phyloP scores from a whole-genome alignment of 2,888 invertebrate genomes.

The Acrocera orbiculus region DNA sequence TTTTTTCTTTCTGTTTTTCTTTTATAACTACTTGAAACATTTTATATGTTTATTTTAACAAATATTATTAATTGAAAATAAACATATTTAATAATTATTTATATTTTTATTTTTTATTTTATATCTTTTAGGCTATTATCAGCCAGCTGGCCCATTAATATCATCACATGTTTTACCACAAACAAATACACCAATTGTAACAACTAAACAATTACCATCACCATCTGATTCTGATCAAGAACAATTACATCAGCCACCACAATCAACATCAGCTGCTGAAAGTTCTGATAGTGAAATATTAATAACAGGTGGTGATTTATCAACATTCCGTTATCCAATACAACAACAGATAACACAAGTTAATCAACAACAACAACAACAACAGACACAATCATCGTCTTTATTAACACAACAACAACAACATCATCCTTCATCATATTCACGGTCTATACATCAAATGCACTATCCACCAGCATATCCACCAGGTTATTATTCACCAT shows the following conservation, averaged over 20 bases:
- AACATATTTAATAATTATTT: not conserved
- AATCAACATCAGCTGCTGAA: slow-evolving; percentile 23
- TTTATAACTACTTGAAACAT: no score
- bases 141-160: slow-evolving; percentile 81
- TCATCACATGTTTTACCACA: slow-evolving; percentile 42
- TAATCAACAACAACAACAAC: slow-evolving; percentile 1
- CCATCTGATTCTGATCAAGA: slow-evolving; percentile 28
- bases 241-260: slow-evolving; percentile 22
- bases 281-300: slow-evolving; percentile 20
- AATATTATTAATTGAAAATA: no score
- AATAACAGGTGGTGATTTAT: slow-evolving; percentile 22
- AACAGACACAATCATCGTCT: slow-evolving; percentile 5
- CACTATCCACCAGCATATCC: slow-evolving; percentile 31
- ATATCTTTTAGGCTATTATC: slow-evolving; percentile 61
- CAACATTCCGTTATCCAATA: slow-evolving; percentile 21
- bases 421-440: slow-evolving; percentile 20
- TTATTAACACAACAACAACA: slow-evolving; percentile 8
- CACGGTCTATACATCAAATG: slow-evolving; percentile 31
- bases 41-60: no score
- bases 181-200: slow-evolving; percentile 24
- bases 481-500: slow-evolving; percentile 29
- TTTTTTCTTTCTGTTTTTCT: no score
- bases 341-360: slow-evolving; percentile 10
- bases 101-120: slow-evolving; percentile 7
- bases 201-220: slow-evolving; percentile 26